Evolutionary conservation across 1,140 invertebrate species (phyloP), one percentile per base, ranked within the genome.

Genomic region (Achroia grisella): DNA sequence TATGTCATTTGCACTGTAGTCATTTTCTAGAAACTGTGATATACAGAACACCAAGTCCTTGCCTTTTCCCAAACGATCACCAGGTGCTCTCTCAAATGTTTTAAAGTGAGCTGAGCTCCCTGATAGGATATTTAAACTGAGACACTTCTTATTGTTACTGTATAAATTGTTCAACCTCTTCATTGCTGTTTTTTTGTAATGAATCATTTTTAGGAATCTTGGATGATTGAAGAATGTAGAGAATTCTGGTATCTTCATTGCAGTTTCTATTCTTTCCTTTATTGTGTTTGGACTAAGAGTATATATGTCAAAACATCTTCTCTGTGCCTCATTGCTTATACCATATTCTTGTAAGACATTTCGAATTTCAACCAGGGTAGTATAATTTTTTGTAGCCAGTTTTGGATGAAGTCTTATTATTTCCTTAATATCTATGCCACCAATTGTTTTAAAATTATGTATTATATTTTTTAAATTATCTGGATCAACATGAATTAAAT

Each of bases 171-270:
- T 37, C 1, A 90, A 33, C 41, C 89, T 80, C 27, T 77, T 58
- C 17, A 76, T 65, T 2, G 84, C 76, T 33, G 65, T 80, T 1
- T 80, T 81, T 32, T 87, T 87, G 44, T 82, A 73, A 13, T 72
- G 39, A 14, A 90, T 76, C 51, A 90, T 68, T 60, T 70, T 66
- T 6, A 91, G 60, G 47, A 90, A 81, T 52, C 80, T 71, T 17
- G 86, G 86, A 77, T 89, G 81, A 12, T 84, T 70, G 2, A 62
- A 60, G 52, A 88, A 86, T 23, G 87, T 28, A 23, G 71, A 64
- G 10, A 90, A 78, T 41, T 90, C 87, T 8, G 86, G 85, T 32
- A 66, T 76, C 8, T 52, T 50, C 52, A 75, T 66, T 17, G 89
- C 66, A 46, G 70, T 60, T 17, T 83, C 53, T 15, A 90, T 52